A percentile compares a stretch with the other conserved stretches of the same genome.
These are phyloP conservation scores for Darevskia mixta DNA, from an alignment of 2,797 vertebrate species.

Conservation along the genomic window DNA sequence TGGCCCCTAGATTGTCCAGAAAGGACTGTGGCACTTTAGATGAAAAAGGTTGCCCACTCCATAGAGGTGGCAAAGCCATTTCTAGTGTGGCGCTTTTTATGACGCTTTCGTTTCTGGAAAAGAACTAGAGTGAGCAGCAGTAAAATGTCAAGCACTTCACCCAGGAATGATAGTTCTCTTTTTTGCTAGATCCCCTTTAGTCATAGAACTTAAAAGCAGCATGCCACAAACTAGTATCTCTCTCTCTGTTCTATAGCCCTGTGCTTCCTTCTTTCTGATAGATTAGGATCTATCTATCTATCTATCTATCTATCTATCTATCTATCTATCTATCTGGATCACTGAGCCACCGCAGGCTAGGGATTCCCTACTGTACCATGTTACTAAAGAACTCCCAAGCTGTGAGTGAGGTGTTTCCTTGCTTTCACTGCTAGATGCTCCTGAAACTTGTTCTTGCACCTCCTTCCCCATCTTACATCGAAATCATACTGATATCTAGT, in stretches of 20 bases:
- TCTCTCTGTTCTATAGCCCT: background rate
- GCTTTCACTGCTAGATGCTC: background rate
- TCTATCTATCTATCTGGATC: background rate
- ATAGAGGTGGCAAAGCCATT: background rate
- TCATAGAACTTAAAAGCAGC: background rate
- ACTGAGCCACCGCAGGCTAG: background rate
- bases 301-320: too few species aligned
- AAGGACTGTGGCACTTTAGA: too few species aligned
- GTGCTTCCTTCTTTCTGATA: background rate
- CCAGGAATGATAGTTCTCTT: background rate
- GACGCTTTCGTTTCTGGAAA: background rate
- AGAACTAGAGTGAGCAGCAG: background rate
- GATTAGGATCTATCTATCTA: too few species aligned
- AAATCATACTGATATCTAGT: background rate
- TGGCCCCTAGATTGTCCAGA: too few species aligned
- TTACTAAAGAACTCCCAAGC: background rate
- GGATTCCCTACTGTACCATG: background rate
- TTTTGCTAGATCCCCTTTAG: background rate
- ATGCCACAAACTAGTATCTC: background rate
- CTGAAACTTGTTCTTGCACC: background rate
- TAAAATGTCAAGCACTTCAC: background rate
- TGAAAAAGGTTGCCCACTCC: too few species aligned
- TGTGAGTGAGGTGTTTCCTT: too few species aligned
- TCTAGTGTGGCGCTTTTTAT: background rate
- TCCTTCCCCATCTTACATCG: background rate